Conservation (phyloP, 2,888 invertebrate genomes). For the Teleiodes luculella region DNA sequence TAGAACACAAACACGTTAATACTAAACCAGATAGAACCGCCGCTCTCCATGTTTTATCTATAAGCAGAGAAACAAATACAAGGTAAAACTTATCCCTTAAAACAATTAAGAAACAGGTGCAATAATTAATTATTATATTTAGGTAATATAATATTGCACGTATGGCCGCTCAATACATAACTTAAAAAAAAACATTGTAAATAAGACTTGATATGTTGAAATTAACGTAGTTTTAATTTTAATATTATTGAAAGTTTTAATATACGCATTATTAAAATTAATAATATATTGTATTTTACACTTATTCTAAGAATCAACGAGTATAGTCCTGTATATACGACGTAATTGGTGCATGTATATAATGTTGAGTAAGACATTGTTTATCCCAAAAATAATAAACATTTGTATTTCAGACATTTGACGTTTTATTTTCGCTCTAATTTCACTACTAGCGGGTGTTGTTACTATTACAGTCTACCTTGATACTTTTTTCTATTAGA, state of each 20-base stretch:
- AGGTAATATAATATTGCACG: not conserved
- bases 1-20: no score
- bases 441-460: no score
- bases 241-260: not conserved
- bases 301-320: slow-evolving; percentile 14
- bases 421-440: slow-evolving; percentile 10
- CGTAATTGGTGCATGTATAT: slow-evolving; percentile 47
- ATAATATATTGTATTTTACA: slow-evolving; percentile 16
- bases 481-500: no score
- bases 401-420: slow-evolving; percentile 41
- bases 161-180: slow-evolving; percentile 8
- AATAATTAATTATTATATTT: not conserved
- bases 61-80: no score
- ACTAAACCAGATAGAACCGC: no score
- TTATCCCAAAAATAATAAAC: slow-evolving; percentile 48
- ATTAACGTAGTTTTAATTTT: slow-evolving; percentile 3
- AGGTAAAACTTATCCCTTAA: no score
- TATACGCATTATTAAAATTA: slow-evolving; percentile 7
- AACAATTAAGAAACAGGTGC: slow-evolving; percentile 2
- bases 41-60: no score
- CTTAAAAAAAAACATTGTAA: slow-evolving; percentile 1
- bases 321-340: slow-evolving; percentile 20
- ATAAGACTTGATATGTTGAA: not conserved
- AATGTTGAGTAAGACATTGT: slow-evolving; percentile 35
- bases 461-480: no score